Evolutionary conservation across 1,140 invertebrate genomes (phyloP).

Genomic region (Bombus ignitus): DNA sequence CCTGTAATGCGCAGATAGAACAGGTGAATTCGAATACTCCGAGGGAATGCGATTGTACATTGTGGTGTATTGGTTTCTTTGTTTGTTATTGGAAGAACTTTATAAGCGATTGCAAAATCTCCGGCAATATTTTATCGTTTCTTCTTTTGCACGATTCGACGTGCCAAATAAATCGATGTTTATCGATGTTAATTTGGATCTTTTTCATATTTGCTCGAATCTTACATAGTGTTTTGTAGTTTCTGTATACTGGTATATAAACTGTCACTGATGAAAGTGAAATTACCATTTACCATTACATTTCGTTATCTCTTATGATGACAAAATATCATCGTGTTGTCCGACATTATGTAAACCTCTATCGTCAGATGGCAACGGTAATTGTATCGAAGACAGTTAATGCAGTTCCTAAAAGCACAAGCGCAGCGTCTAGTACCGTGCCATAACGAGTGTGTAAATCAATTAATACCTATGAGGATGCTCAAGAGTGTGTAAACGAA

Average conservation of each 20-base stretch:
- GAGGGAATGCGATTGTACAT: neutral
- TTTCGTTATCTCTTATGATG: neutral
- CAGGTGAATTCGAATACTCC: neutral
- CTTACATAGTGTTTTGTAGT: neutral
- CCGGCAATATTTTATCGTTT: neutral
- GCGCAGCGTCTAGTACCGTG: neutral
- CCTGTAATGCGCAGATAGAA: neutral
- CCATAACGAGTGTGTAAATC: neutral
- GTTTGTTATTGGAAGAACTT: no score
- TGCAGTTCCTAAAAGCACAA: neutral
- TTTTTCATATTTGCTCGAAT: neutral
- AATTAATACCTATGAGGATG: neutral
- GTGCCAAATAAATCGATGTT: neutral
- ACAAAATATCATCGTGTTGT: neutral
- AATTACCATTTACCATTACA: neutral
- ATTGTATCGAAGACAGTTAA: neutral
- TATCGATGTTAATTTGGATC: neutral
- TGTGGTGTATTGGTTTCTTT: neutral
- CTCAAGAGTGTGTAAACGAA: neutral
- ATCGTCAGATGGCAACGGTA: neutral
- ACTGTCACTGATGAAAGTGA: neutral
- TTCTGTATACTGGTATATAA: neutral
- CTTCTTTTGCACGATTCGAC: neutral
- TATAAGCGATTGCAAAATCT: no score
- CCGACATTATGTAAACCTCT: neutral